A percentile compares a stretch with the other conserved stretches of the same genome.
These are phyloP conservation scores for Melanocharis versteri DNA, from an alignment of 2,113 vertebrate species.

Conservation along the genomic window DNA sequence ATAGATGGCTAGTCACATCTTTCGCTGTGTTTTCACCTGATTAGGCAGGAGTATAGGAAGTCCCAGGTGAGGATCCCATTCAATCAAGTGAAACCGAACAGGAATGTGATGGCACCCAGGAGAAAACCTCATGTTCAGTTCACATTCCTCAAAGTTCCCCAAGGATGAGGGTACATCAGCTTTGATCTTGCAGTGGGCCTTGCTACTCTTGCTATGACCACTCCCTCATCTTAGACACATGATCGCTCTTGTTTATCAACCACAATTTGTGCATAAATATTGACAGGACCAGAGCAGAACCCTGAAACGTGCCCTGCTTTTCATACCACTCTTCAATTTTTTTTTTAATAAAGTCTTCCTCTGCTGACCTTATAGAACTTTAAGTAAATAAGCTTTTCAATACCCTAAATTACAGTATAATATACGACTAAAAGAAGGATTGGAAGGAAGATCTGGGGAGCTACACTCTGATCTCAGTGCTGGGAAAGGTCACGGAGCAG, in stretches of 20 bases:
- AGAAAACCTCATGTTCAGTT: neutral
- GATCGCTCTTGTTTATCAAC: neutral
- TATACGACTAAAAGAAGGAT: neutral
- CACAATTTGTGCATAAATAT: neutral
- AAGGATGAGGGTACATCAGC: neutral
- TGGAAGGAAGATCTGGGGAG: neutral
- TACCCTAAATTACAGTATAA: neutral
- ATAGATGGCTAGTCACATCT: neutral
- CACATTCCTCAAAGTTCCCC: neutral
- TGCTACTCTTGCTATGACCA: neutral
- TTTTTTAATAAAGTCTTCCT: neutral
- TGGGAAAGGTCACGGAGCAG: neutral
- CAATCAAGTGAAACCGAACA: neutral
- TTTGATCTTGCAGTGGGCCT: neutral
- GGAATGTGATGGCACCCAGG: neutral
- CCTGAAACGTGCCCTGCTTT: neutral
- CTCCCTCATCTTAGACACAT: neutral
- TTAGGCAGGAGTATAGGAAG: neutral
- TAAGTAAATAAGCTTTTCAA: neutral
- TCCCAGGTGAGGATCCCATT: neutral
- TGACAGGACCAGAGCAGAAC: neutral
- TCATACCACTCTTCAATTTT: neutral
- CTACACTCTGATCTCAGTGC: no score
- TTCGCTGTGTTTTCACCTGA: neutral
- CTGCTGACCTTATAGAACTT: neutral